Conservation (phyloP, 2,888 invertebrate genomes). For the Acheta domesticus region DNA sequence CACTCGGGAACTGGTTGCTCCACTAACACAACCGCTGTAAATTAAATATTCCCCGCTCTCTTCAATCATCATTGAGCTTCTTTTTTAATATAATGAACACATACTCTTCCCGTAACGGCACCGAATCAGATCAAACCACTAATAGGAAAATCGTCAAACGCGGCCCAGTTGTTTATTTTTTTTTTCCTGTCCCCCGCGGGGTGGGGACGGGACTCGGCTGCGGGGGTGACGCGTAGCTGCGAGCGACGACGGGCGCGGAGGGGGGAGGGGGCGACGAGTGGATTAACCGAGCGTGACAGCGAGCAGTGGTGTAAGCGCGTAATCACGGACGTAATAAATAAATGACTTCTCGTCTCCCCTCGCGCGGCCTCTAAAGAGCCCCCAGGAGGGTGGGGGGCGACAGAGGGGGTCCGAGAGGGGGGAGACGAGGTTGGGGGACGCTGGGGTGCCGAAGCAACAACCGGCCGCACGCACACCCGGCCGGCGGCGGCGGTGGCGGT, state of each 20-base stretch:
- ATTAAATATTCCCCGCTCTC: too few relatives aligned
- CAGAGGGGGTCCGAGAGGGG: neutral
- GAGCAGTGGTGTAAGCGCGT: conserved; percentile 1
- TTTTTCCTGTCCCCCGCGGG: neutral
- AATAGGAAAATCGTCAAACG: neutral
- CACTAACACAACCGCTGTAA: too few relatives aligned
- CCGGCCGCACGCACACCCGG: too few relatives aligned
- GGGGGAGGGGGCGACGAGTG: neutral
- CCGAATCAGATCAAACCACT: neutral
- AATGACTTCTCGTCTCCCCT: conserved; percentile 5
- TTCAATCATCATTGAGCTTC: too few relatives aligned
- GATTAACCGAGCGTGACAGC: conserved; percentile 10
- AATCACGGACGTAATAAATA: conserved; percentile 18
- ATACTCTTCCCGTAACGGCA: too few relatives aligned
- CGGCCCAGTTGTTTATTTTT: neutral
- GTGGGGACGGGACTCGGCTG: neutral
- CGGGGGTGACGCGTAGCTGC: neutral
- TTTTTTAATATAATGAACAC: too few relatives aligned
- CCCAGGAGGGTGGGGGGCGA: neutral
- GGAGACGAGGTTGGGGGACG: neutral
- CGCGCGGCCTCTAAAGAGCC: neutral
- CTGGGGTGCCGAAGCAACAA: neutral
- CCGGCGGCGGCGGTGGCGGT: too few relatives aligned
- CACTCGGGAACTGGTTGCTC: too few relatives aligned
- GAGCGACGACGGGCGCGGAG: neutral